These are phyloP conservation scores for Eristalis tenax DNA, from an alignment of 2,888 invertebrate species.

Conservation along the genomic window DNA sequence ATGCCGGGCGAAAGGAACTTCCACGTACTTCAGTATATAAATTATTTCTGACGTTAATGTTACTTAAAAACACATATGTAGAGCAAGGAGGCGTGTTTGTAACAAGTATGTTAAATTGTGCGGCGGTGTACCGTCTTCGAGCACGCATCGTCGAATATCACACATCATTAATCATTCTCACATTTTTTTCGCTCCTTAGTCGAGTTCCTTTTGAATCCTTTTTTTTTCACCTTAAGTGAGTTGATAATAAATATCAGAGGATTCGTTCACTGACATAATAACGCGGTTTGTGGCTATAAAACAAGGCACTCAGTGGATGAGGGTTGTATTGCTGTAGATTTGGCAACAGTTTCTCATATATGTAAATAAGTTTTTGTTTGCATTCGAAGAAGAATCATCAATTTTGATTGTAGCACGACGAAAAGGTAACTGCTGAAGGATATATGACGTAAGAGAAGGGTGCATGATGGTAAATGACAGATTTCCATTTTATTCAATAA, in stretches of 20 bases:
- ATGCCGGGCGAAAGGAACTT: conserved; percentile 30
- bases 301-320: conserved; percentile 23
- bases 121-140: conserved; percentile 30
- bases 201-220: conserved; percentile 43
- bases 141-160: conserved; percentile 74
- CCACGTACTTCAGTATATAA: conserved; percentile 55
- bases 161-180: conserved; percentile 80
- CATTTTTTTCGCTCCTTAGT: conserved; percentile 27
- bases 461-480: background rate
- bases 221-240: conserved; percentile 66
- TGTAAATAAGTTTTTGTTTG: background rate
- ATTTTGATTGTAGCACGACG: background rate
- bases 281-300: conserved; percentile 58
- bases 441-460: background rate
- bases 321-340: conserved; percentile 29
- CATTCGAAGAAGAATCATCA: background rate
- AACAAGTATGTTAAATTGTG: conserved; percentile 25
- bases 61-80: conserved; percentile 73
- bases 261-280: conserved; percentile 68
- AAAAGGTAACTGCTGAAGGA: too few species aligned
- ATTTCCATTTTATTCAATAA: background rate
- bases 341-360: background rate
- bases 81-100: conserved; percentile 55
- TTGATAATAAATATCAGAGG: conserved; percentile 69
- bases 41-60: conserved; percentile 72